Conservation (phyloP, 2,797 vertebrate species). For the Monodelphis domestica region DNA sequence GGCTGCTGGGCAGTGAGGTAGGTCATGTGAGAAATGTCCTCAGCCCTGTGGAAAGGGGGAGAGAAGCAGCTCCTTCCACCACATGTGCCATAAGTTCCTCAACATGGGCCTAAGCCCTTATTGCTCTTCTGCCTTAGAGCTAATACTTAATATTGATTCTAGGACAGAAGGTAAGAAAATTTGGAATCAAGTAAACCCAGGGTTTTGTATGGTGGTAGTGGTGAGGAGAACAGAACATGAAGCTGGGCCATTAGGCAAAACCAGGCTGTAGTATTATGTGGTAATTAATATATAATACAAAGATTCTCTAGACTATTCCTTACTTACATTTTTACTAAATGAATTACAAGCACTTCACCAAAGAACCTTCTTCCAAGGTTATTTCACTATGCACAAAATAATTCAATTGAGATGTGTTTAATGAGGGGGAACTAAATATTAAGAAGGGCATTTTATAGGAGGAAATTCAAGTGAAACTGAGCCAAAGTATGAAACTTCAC, state of each 20-base stretch:
- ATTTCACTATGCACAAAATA: conserved; percentile 40
- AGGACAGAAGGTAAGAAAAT: background rate
- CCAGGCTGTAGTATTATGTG: background rate
- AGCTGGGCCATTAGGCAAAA: background rate
- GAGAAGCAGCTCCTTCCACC: too few relatives aligned
- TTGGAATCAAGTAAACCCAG: background rate
- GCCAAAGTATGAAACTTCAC: conserved; percentile 16
- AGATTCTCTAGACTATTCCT: too few relatives aligned
- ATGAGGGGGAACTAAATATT: background rate
- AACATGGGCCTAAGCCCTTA: too few relatives aligned
- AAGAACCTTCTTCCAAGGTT: background rate
- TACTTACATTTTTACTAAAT: background rate
- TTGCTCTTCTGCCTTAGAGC: background rate
- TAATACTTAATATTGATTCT: background rate
- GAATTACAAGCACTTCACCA: background rate
- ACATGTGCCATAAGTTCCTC: too few relatives aligned
- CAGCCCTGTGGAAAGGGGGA: too few relatives aligned
- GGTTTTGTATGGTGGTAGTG: background rate
- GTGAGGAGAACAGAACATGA: background rate
- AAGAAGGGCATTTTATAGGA: background rate
- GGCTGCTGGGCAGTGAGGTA: too few relatives aligned
- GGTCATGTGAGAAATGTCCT: too few relatives aligned
- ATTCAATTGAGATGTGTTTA: background rate
- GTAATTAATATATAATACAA: background rate
- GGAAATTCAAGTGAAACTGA: background rate